Conservation (phyloP, 2,797 vertebrate species). For the Oophaga sylvatica region DNA sequence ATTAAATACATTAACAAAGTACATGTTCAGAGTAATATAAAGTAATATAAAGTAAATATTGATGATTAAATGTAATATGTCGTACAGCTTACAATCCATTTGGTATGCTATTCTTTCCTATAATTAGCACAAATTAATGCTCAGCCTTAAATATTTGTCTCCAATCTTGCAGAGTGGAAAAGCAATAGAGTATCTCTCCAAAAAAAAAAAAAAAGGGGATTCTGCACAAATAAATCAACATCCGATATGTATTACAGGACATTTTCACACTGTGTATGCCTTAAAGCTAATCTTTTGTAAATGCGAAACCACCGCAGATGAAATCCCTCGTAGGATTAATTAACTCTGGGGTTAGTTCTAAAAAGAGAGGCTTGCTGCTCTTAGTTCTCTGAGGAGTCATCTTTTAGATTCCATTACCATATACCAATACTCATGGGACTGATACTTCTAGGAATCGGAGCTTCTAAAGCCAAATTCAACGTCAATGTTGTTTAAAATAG, state of each 20-base stretch:
- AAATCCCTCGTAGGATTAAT: constrained; percentile 11
- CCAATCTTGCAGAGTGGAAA: neutral
- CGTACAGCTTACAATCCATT: neutral
- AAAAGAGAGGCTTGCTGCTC: neutral
- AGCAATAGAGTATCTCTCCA: neutral
- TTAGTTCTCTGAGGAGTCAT: neutral
- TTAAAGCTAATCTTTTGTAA: neutral
- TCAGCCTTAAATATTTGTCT: too few species aligned
- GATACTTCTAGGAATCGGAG: neutral
- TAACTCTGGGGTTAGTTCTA: neutral
- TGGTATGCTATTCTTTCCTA: neutral
- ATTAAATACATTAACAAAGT: too few species aligned
- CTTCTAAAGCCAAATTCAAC: neutral
- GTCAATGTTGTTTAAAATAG: neutral
- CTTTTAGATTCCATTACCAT: constrained; percentile 14
- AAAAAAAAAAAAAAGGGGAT: neutral
- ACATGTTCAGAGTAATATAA: too few species aligned
- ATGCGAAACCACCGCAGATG: neutral
- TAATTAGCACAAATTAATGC: neutral
- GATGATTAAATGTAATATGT: too few species aligned
- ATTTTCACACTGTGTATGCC: neutral
- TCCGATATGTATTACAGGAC: neutral
- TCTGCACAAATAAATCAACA: neutral
- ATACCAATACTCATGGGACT: neutral
- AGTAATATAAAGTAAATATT: too few species aligned